Base-by-base conservation (phyloP, 2,888 invertebrate species). In the Andrena praecox region DNA sequence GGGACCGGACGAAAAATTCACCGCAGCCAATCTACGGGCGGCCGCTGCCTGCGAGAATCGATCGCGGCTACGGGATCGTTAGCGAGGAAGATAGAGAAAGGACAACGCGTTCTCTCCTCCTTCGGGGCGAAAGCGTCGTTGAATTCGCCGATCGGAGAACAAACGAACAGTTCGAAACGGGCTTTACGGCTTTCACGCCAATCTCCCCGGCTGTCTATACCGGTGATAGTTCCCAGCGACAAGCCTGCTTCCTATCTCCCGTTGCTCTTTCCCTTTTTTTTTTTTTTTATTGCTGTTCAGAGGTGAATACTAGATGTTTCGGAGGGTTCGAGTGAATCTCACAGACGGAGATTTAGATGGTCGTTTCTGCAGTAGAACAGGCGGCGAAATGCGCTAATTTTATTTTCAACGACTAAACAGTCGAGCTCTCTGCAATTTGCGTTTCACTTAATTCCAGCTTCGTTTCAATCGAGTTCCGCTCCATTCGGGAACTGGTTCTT, bases 101-200 rank as follows among this genome's bases (percentile, higher is more conserved):
- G 35, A 12, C 12, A 1, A 12, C 35, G 10, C 8, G 50, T 16
- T 60, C 24, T 60, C n/a, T 59, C 24, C 29, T 33, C 16, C 71
- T 71, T 71, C n/a, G 20, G 69, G 73, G 54, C 60, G 77, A 79
- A 80, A 74, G 54, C 66, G 73, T 79, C 77, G 72, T 64, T 81
- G 79, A 77, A 78, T 78, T 80, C 80, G 62, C 71, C 75, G 81
- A 85, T 87, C 80, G 77, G 50, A 66, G 76, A 79, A 86, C 87
- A 86, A 86, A 87, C 86, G 82, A 72, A 79, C 80, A 82, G 76
- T 84, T 72, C 60, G 73, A 67, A 56, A 42, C 67, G 71, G 68
- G 86, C 77, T 87, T 80, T 82, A 86, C 82, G 70, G 84, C 74
- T 81, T 80, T 75, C 81, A 69, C 80, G 80, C 74, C 84, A 82